Conservation (phyloP, 2,888 invertebrate genomes). For the Norana najaformis region DNA sequence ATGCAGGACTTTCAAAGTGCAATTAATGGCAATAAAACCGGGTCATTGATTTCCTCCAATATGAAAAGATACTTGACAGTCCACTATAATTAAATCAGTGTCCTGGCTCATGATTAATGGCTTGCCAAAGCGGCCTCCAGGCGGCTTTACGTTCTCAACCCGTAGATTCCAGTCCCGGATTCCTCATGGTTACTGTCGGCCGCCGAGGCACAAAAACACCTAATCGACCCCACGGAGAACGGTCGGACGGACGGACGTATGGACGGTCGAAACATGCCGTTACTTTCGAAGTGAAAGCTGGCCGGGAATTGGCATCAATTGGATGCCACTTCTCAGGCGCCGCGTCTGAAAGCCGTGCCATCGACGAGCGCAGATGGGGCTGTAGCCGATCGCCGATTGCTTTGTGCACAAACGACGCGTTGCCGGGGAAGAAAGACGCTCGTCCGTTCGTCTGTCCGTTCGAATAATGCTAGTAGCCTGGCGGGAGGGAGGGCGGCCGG, state of each 20-base stretch:
- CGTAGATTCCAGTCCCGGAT: slow-evolving; percentile 7
- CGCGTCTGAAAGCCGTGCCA: slow-evolving; percentile 15
- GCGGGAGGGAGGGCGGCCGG: not conserved
- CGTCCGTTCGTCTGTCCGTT: not conserved
- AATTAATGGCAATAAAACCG: slow-evolving; percentile 23
- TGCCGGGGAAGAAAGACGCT: not conserved
- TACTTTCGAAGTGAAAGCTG: slow-evolving; percentile 15
- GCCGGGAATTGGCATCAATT: slow-evolving; percentile 16
- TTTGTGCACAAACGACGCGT: slow-evolving; percentile 21
- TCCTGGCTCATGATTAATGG: slow-evolving; percentile 19
- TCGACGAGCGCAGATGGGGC: slow-evolving; percentile 19
- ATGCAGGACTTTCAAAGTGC: slow-evolving; percentile 15
- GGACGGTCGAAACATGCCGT: not conserved
- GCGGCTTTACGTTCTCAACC: slow-evolving; percentile 5
- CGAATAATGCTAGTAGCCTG: not conserved
- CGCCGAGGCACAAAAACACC: slow-evolving; percentile 15
- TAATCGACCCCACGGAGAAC: slow-evolving; percentile 15
- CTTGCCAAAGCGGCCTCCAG: slow-evolving; percentile 2
- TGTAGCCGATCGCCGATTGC: slow-evolving; percentile 14
- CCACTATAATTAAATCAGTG: slow-evolving; percentile 17
- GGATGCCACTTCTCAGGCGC: slow-evolving; percentile 20
- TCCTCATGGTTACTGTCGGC: slow-evolving; percentile 13
- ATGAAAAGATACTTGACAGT: slow-evolving; percentile 25
- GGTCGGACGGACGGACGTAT: not conserved
- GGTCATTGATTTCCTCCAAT: slow-evolving; percentile 24